Evolutionary conservation across 1,140 invertebrate genomes (phyloP).

Genomic region (Pollicipes pollicipes): DNA sequence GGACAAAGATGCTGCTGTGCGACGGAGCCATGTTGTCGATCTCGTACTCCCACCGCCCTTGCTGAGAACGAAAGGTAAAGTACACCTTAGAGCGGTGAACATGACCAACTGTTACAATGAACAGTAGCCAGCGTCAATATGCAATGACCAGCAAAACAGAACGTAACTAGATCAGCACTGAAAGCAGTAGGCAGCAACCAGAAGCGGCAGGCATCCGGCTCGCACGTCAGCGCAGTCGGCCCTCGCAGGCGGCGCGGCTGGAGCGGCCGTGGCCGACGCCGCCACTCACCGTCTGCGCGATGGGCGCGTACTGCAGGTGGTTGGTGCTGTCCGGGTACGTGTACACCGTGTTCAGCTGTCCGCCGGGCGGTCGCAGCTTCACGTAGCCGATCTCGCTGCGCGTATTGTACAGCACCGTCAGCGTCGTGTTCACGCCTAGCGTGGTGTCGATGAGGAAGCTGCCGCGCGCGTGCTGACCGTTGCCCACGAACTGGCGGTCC

Average conservation of each 20-base stretch:
- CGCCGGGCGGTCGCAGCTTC: background rate
- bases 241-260: no score
- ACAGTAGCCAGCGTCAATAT: no score
- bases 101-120: no score
- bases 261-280: no score
- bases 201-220: no score
- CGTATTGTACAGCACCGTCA: background rate
- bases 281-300: background rate
- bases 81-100: no score
- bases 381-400: background rate
- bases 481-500: background rate
- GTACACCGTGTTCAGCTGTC: background rate
- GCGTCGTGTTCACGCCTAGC: background rate
- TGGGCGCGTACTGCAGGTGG: background rate
- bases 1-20: conserved; percentile 17
- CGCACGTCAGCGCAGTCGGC: no score
- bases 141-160: no score
- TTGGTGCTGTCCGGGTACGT: conserved; percentile 3
- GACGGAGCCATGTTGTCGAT: conserved; percentile 17
- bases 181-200: no score
- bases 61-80: background rate
- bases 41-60: conserved; percentile 18
- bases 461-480: background rate
- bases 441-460: background rate
- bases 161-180: no score